Conservation (phyloP, 2,888 invertebrate genomes). For the Caenorhabditis sp. region DNA sequence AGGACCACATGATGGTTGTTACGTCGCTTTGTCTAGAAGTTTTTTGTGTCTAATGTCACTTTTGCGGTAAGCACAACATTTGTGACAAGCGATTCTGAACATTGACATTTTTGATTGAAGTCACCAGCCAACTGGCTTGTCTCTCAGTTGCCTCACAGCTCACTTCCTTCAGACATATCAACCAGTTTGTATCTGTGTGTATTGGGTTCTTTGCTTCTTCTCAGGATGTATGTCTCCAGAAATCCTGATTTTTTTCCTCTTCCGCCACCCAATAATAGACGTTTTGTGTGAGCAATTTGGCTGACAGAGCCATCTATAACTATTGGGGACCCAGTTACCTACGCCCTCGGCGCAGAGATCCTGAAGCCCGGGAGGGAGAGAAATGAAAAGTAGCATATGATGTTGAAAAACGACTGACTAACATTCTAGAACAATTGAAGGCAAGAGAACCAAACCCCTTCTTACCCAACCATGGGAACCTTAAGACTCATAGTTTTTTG, state of each 20-base stretch:
- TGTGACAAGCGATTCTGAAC: slow-evolving; percentile 53
- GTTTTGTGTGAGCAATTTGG: slow-evolving; percentile 28
- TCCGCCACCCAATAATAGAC: slow-evolving; percentile 39
- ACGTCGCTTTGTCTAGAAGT: slow-evolving; percentile 31
- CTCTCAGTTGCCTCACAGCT: slow-evolving; percentile 21
- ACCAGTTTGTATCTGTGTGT: slow-evolving; percentile 27
- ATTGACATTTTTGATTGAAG: slow-evolving; percentile 59
- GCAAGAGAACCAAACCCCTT: slow-evolving; percentile 2
- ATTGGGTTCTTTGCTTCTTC: slow-evolving; percentile 16
- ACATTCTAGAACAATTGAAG: slow-evolving; percentile 15
- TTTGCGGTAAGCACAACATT: slow-evolving; percentile 34
- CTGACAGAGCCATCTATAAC: slow-evolving; percentile 48
- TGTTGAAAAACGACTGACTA: slow-evolving; percentile 54
- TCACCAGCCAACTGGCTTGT: slow-evolving; percentile 51
- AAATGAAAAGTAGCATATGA: slow-evolving; percentile 31
- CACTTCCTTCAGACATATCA: slow-evolving; percentile 45
- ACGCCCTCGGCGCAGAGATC: background rate
- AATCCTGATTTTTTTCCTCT: slow-evolving; percentile 27
- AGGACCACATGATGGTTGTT: slow-evolving; percentile 44
- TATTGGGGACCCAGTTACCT: slow-evolving; percentile 6
- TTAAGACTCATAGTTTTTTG: slow-evolving; percentile 1
- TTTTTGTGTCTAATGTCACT: slow-evolving; percentile 18
- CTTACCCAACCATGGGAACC: slow-evolving; percentile 15
- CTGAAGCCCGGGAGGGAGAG: background rate
- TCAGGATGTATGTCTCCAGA: background rate